Evolutionary conservation across 2,888 invertebrate genomes (phyloP).

Genomic region (Melanostoma scalare): DNA sequence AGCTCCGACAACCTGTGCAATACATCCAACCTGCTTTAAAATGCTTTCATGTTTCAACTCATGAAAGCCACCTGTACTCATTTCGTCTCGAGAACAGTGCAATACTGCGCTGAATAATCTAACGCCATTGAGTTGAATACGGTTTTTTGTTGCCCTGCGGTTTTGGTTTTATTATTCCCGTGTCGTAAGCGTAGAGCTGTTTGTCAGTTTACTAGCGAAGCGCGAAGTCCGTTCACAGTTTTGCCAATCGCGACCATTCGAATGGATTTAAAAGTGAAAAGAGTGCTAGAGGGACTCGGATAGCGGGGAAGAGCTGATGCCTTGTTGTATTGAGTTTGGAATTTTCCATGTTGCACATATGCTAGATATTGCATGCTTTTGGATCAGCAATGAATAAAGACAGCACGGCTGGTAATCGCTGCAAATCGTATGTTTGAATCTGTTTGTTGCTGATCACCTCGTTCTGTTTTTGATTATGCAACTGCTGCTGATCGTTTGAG

Average conservation of each 20-base stretch:
- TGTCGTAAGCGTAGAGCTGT: slow-evolving; percentile 46
- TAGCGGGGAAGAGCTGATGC: slow-evolving; percentile 8
- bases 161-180: slow-evolving; percentile 54
- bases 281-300: slow-evolving; percentile 21
- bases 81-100: slow-evolving; percentile 61
- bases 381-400: slow-evolving; percentile 23
- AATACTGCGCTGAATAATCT: slow-evolving; percentile 51
- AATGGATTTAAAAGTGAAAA: slow-evolving; percentile 68
- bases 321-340: slow-evolving; percentile 19
- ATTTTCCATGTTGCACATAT: slow-evolving; percentile 52
- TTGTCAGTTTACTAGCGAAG: slow-evolving; percentile 58
- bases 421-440: slow-evolving; percentile 24
- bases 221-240: slow-evolving; percentile 41
- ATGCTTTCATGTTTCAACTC: slow-evolving; percentile 54
- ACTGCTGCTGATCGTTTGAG: slow-evolving; percentile 59
- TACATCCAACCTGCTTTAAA: slow-evolving; percentile 30
- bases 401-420: neutral
- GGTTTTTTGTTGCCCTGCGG: slow-evolving; percentile 33
- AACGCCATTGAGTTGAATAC: slow-evolving; percentile 39
- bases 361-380: slow-evolving; percentile 32
- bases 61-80: slow-evolving; percentile 64
- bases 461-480: slow-evolving; percentile 69
- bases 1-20: slow-evolving; percentile 24
- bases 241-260: slow-evolving; percentile 41
- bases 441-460: slow-evolving; percentile 38